Base-by-base conservation (phyloP, 1,140 invertebrate species). In the Zaprionus inermis region DNA sequence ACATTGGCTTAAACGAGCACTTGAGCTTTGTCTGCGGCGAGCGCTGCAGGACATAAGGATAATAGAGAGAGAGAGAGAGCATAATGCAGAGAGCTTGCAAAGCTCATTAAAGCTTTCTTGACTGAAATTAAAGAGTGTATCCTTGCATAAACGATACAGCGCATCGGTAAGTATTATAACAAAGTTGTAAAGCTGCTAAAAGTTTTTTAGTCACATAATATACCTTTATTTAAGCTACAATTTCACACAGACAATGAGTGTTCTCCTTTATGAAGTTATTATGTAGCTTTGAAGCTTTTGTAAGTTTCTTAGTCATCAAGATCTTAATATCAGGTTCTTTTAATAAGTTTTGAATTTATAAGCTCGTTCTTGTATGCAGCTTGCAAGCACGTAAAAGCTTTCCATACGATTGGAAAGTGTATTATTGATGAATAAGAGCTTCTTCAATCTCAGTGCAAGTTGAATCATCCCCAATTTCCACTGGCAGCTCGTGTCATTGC, bases 401-500 rank as follows among this genome's bases (percentile, higher is more conserved):
- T 0, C n/a, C 0, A 16, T 7, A 41, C 0, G 38, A 6, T 41
- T 9, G 1, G 16, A 9, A 16, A 41, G n/a, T 41, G n/a, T 16
- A 41, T n/a, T 16, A 2, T 16, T 6, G n/a, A 14, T 5, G 1
- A 14, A 16, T 24, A 7, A 14, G n/a, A 6, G 3, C 14, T 9
- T 9, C 30, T 32, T 32, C 28, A 4, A 41, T 46, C 12, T 22
- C 1, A 14, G 28, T 16, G 11, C 54, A 24, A 4, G 4, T 24
- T 24, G n/a, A 41, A 41, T 14, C 6, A 41, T n/a, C 38, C 38
- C n/a, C n/a, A 16, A 41, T 41, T 41, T 2, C n/a, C 3, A 16
- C 16, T n/a, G 0, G 14, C 18, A 49, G 41, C 71, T 7, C 22
- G 16, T 73, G 71, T 73, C 71, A 69, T 46, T 60, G 41, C 7